Evolutionary conservation across 2,888 invertebrate species (phyloP).

Genomic region (Drosophila planitibia): DNA sequence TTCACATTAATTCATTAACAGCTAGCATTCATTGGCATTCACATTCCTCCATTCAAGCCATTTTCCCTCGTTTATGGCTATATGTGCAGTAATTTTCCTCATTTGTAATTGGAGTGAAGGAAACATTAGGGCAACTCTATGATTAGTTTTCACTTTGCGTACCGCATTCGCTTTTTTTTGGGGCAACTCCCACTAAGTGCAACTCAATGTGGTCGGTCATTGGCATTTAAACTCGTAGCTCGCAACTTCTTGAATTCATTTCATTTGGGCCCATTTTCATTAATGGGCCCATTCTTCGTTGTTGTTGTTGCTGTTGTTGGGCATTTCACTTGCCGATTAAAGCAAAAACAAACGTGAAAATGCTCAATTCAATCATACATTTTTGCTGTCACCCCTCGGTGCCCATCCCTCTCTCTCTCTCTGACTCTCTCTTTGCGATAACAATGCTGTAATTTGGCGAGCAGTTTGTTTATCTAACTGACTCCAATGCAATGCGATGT

Average conservation of each 20-base stretch:
- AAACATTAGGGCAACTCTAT: conserved; percentile 48
- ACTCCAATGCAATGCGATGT: conserved; percentile 49
- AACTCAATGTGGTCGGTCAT: conserved; percentile 54
- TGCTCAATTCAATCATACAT: conserved; percentile 70
- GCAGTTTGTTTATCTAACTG: conserved; percentile 68
- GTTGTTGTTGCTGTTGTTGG: conserved; percentile 19
- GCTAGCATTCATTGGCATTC: conserved; percentile 1
- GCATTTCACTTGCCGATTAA: conserved; percentile 65
- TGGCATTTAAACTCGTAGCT: conserved; percentile 60
- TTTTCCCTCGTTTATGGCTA: conserved; percentile 10
- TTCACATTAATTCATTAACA: not conserved
- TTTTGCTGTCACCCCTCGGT: conserved; percentile 27
- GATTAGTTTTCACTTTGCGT: conserved; percentile 55
- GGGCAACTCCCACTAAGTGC: conserved; percentile 41
- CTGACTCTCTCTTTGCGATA: conserved; percentile 36
- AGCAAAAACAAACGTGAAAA: conserved; percentile 59
- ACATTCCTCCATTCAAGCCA: conserved; percentile 1
- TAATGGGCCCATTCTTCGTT: conserved; percentile 45
- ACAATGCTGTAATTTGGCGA: conserved; percentile 72
- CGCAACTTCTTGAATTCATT: conserved; percentile 57
- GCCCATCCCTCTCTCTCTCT: not conserved
- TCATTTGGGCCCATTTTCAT: conserved; percentile 52
- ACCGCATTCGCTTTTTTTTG: conserved; percentile 7
- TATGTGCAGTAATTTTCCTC: conserved; percentile 8
- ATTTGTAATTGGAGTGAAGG: conserved; percentile 17